A percentile compares a stretch with the other conserved stretches of the same genome.
These are phyloP conservation scores for Amphipoea lucens DNA, from an alignment of 2,888 invertebrate species.

Conservation along the genomic window DNA sequence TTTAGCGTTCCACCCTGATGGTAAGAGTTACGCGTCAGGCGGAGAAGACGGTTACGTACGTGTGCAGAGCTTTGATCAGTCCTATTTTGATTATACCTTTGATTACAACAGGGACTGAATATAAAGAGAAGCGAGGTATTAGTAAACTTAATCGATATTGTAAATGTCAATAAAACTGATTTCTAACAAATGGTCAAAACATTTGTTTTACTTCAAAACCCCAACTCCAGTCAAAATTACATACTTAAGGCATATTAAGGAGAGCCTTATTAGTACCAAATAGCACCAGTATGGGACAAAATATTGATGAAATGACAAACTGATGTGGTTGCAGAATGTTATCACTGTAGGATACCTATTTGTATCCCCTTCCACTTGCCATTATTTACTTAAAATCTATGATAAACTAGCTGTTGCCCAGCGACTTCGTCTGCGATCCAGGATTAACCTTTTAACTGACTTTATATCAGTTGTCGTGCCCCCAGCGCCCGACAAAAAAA, in stretches of 20 bases:
- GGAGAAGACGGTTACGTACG: slow-evolving; percentile 99
- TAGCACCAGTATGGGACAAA: not conserved
- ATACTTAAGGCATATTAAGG: not conserved
- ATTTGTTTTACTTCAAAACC: slow-evolving; percentile 34
- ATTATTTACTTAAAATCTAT: not conserved
- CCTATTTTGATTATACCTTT: slow-evolving; percentile 98
- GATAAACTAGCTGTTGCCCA: no score
- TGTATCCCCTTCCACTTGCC: not conserved
- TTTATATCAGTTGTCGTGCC: no score
- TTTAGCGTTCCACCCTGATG: slow-evolving; percentile 99
- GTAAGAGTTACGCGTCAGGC: slow-evolving; percentile 98
- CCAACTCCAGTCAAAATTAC: slow-evolving; percentile 2
- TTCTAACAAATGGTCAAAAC: slow-evolving; percentile 61
- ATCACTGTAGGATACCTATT: no score
- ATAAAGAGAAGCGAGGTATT: slow-evolving; percentile 58
- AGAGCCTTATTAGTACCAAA: not conserved
- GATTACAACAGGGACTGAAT: slow-evolving; percentile 92
- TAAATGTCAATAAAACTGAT: slow-evolving; percentile 65
- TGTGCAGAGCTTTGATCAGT: slow-evolving; percentile 98
- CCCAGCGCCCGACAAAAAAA: no score
- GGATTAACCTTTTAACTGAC: no score
- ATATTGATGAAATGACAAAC: no score
- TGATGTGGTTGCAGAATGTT: no score
- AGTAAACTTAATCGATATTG: slow-evolving; percentile 58
- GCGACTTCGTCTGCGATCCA: no score